phyloP scores from a whole-genome alignment of 2,113 vertebrate genomes.

The Coptodon rendalli region DNA sequence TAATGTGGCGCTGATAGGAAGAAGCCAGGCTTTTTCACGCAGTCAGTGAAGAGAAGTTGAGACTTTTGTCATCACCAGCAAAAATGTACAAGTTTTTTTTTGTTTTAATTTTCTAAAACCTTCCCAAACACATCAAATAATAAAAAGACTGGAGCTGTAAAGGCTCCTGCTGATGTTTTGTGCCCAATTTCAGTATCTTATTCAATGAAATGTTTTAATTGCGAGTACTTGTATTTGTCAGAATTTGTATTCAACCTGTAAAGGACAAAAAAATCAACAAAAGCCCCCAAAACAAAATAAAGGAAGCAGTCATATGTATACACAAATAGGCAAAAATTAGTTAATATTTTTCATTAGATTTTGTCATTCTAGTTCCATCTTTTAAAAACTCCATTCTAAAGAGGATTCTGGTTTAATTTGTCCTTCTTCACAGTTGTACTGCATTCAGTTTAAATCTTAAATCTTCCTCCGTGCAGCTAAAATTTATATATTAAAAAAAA shows the following conservation, averaged over 20 bases:
- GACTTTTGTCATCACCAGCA: not conserved
- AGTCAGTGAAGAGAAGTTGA: not conserved
- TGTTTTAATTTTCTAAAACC: not conserved
- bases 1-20: not conserved
- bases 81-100: rapidly evolving
- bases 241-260: not conserved
- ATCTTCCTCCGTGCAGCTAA: not conserved
- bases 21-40: not conserved
- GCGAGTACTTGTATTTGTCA: not conserved
- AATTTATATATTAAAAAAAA: not conserved
- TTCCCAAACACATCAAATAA: not conserved
- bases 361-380: not conserved
- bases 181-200: not conserved
- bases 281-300: not conserved
- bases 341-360: not conserved
- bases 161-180: not conserved
- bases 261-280: not conserved
- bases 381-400: not conserved
- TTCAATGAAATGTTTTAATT: not conserved
- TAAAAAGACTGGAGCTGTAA: not conserved
- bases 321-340: not conserved
- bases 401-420: not conserved
- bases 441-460: not conserved
- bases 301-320: not conserved
- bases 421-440: not conserved